phyloP scores from a whole-genome alignment of 1,140 invertebrate species.

The Trinorchestia longiramus region DNA sequence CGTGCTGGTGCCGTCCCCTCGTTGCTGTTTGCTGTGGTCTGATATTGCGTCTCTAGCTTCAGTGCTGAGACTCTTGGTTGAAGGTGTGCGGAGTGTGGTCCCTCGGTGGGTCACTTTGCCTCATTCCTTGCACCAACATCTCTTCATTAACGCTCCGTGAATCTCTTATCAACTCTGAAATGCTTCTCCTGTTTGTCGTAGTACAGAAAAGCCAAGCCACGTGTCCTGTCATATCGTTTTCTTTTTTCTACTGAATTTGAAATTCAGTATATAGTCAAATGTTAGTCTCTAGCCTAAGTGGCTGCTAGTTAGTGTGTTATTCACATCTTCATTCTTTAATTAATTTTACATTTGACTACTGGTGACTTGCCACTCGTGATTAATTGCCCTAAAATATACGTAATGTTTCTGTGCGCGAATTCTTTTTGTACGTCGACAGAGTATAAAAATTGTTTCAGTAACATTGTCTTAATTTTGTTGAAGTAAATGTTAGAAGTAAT shows the following conservation, averaged over 20 bases:
- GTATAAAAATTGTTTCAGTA: too few species aligned
- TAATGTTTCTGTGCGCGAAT: too few species aligned
- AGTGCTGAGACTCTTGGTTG: not conserved
- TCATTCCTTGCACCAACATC: constrained; percentile 8
- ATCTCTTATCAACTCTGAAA: constrained; percentile 2
- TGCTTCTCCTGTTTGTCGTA: constrained; percentile 3
- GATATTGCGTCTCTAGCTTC: not conserved
- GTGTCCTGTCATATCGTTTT: not conserved
- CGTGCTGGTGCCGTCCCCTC: not conserved
- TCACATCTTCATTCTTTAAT: too few species aligned
- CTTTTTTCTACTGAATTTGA: not conserved
- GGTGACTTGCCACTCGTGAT: too few species aligned
- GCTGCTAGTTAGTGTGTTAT: too few species aligned
- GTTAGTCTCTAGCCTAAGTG: not conserved
- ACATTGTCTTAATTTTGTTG: too few species aligned
- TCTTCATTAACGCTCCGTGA: constrained; percentile 30
- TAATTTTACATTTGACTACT: too few species aligned
- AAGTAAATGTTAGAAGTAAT: too few species aligned
- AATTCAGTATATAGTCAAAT: not conserved
- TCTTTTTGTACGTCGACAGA: too few species aligned
- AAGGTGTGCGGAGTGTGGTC: not conserved
- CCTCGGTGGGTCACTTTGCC: constrained; percentile 2
- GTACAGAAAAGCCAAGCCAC: not conserved
- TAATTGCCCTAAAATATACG: too few species aligned
- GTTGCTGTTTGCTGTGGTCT: not conserved